Base-by-base conservation (phyloP, 1,140 invertebrate species). In the Ceratina japonica region DNA sequence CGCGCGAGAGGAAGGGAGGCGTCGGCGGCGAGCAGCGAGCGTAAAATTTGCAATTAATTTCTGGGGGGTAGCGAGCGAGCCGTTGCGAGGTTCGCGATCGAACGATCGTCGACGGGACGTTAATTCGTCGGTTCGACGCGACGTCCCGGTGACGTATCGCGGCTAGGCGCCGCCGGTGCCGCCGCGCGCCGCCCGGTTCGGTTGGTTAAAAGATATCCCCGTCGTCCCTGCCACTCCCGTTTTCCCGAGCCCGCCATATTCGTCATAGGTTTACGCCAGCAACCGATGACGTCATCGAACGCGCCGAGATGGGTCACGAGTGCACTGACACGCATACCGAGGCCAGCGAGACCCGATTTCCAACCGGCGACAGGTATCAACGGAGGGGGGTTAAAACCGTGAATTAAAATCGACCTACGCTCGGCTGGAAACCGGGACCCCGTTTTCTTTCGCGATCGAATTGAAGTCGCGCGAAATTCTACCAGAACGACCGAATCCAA, bases 241-340 rank as follows among this genome's bases (percentile, higher is more conserved):
- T 62, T 78, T 44, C 65, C 68, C 75, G 15, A 54, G 31, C 51
- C 37, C 76, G 76, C 76, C 70, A 79, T 79, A 79, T 79, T 79
- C 76, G 70, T 79, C 76, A 79, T 54, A 79, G 68, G 76, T 79
- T 73, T 79, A 73, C 69, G 76, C 61, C 76, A 64, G 69, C 70
- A n/a, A 56, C 69, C 20, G 64, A 79, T 73, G 76, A 79, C 70
- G 76, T 79, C 76, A 79, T 79, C 76, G 69, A 79, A 58, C 59
- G 73, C 63, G 73, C 63, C 69, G 76, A 79, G 76, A 79, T 79
- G 61, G 76, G 70, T 79, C 76, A 73, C 69, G 75, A 58, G 76
- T 73, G 76, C 76, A 73, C 51, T 79, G 76, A 79, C 76, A 79
- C 69, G 70, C 76, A 65, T 79, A 77, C 75, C 66, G 70, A 77